Evolutionary conservation across 2,888 invertebrate genomes (phyloP).

Genomic region (Junonia oenone): DNA sequence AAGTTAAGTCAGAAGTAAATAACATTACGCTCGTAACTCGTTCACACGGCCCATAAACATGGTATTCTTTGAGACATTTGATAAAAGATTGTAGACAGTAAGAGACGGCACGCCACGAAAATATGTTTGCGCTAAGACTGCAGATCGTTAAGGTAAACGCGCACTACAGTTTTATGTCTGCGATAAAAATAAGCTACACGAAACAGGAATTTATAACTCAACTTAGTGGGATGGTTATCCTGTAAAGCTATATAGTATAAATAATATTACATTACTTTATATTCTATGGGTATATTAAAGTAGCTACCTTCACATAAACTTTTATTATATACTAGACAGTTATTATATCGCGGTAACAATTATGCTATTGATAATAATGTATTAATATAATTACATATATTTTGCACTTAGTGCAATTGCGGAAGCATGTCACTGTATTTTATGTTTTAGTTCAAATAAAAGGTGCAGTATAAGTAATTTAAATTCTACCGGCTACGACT

Average conservation of each 20-base stretch:
- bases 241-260: slow-evolving; percentile 1
- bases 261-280: neutral
- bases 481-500: neutral
- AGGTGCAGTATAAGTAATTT: neutral
- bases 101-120: slow-evolving; percentile 43
- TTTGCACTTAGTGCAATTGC: no score
- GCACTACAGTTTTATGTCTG: slow-evolving; percentile 25
- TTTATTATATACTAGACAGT: neutral
- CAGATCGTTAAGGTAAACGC: slow-evolving; percentile 26
- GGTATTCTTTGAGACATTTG: slow-evolving; percentile 35
- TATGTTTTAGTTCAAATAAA: neutral
- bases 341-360: neutral
- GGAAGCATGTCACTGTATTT: neutral
- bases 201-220: slow-evolving; percentile 13
- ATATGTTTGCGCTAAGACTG: slow-evolving; percentile 52
- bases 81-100: slow-evolving; percentile 38
- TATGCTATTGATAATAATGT: neutral
- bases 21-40: slow-evolving; percentile 30
- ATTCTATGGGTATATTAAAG: neutral
- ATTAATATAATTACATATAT: no score
- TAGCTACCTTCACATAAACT: neutral
- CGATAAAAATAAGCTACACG: slow-evolving; percentile 20
- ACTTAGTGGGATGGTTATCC: slow-evolving; percentile 17
- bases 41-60: slow-evolving; percentile 32
- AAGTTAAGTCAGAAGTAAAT: slow-evolving; percentile 28